Conservation (phyloP, 2,797 vertebrate genomes). For the Myiothlypis coronata region DNA sequence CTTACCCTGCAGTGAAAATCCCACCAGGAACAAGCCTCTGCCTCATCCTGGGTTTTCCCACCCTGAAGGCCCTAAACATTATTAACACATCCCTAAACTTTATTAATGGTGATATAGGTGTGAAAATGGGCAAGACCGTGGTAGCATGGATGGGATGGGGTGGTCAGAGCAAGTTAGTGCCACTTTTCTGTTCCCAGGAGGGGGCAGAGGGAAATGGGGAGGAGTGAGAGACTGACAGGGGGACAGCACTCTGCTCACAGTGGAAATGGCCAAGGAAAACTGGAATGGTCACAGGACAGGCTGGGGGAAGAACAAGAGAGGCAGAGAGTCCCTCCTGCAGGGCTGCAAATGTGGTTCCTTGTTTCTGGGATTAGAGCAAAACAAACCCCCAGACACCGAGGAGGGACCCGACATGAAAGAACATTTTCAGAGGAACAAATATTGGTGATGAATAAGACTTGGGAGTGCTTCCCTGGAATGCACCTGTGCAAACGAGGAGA, state of each 20-base stretch:
- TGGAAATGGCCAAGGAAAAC: background rate
- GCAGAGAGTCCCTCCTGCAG: background rate
- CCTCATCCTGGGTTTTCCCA: background rate
- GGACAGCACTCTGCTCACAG: background rate
- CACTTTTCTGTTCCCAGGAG: background rate
- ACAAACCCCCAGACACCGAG: background rate
- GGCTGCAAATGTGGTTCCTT: background rate
- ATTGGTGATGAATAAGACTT: background rate
- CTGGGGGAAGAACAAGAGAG: background rate
- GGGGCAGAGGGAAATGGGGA: background rate
- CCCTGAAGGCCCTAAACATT: background rate
- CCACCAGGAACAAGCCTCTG: background rate
- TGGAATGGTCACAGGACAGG: background rate
- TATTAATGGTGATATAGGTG: rapidly evolving
- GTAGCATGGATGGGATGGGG: background rate
- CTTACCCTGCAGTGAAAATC: background rate
- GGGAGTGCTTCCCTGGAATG: background rate
- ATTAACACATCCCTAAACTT: background rate
- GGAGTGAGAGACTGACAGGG: background rate
- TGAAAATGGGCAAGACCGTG: background rate
- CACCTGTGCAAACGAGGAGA: background rate
- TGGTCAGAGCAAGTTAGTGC: background rate
- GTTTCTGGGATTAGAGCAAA: background rate
- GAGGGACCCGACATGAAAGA: background rate
- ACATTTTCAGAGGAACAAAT: background rate